Evolutionary conservation across 1,140 invertebrate genomes (phyloP), one percentile per base, ranked within the genome.

Genomic region (Tetramorium parvispinum): DNA sequence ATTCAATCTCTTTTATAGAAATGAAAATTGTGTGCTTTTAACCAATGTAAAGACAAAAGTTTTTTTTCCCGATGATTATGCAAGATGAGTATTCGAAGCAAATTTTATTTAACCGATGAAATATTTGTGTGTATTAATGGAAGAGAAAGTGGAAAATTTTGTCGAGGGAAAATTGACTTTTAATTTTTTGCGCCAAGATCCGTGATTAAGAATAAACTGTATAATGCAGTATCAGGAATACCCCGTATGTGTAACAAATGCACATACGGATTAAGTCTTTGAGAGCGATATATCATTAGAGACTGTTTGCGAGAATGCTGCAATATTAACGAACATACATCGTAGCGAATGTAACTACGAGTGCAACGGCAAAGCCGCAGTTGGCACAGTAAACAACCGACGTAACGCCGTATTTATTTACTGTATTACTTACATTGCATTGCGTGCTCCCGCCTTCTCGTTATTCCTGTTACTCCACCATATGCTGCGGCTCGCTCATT

Each of bases 331-430:
- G 79, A 73, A 59, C 55, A 53, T 46, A 43, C 53, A 59, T 59
- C 13, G 79, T 37, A 46, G 37, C 53, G 40, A 73, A 75, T 75
- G n/a, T 83, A 73, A 61, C 79, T 46, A 32, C 66, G 46, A 46
- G 18, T 37, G 78, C 49, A 49, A 10, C 53, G 43, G 82, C 55
- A 77, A 61, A 63, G 82, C 82, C 32, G 63, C 21, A 37, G 76
- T 81, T 49, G 53, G 63, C 55, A 59, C 16, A 18, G 51, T 81
- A 79, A 86, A 59, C 76, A 81, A 61, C 61, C 75, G 51, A 70
- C 49, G 63, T 79, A 85, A 66, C 32, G 71, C 24, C 83, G 83
- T 85, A 86, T 79, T 86, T 86, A 86, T 86, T 86, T 86, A 81
- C 76, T 27, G 53, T 79, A 79, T 79, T 86, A 86, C 76, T 86